Evolutionary conservation across 2,113 vertebrate genomes (phyloP), one percentile per base, ranked within the genome.

Genomic region (Cyprinodon variegatus): DNA sequence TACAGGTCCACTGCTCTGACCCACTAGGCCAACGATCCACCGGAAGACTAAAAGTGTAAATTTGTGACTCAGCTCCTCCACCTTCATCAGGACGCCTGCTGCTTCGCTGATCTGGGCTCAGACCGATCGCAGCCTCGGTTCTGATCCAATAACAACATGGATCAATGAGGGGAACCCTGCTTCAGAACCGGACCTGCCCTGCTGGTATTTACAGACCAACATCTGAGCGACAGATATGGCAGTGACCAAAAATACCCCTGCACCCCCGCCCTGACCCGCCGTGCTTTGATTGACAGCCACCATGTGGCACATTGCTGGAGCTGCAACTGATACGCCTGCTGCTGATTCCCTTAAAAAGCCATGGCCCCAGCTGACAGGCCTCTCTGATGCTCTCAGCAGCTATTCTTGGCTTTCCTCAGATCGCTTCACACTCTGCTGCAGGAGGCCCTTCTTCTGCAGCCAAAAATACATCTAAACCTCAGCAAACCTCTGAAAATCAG

Each of bases 281-380:
- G 11, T 64, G 41, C 50, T 59, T 67, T 97, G 97, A 98, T 85
- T 96, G 98, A 98, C 97, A 99, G 95, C 81, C 91, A 93, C 93
- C 98, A 98, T 97, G 96, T 99, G 97, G 94, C 93, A 91, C 94
- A 96, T 95, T 94, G 88, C 94, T 92, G 91, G 88, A 85, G 91
- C 76, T 91, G 95, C 91, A 95, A 94, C 88, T 94, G 96, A 97
- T 96, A 96, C 86, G 91, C 86, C 85, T 83, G 91, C 94, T 90
- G 95, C 89, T 92, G 95, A 98, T 99, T 98, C 95, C 97, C 97
- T 98, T 99, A 99, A 98, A 99, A 99, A 99, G 98, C 94, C 96
- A 99, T 97, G 59, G 79, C 87, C 89, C 92, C 90, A 92, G 95
- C 93, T 94, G 94, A 94, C 95, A 89, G 95, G 92, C 94, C 96